Evolutionary conservation across 1,140 invertebrate genomes (phyloP).

Genomic region (Homalodisca vitripennis): DNA sequence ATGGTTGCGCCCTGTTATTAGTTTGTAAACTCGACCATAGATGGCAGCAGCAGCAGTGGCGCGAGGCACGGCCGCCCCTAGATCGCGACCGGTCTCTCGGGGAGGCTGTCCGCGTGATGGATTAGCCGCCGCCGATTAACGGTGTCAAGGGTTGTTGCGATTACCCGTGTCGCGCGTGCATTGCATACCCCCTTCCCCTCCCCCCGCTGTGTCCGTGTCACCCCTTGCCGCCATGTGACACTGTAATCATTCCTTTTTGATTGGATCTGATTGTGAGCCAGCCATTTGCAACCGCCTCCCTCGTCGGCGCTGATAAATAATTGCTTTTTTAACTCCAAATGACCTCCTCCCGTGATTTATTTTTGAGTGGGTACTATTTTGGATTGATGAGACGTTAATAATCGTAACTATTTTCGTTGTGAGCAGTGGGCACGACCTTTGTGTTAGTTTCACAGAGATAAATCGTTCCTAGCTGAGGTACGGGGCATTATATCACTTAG

Average conservation of each 20-base stretch:
- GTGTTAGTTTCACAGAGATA: too few species aligned
- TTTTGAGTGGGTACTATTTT: background rate
- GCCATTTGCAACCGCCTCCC: background rate
- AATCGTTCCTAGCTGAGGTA: too few species aligned
- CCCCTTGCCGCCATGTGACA: background rate
- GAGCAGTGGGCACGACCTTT: too few species aligned
- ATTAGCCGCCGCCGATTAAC: slow-evolving; percentile 15
- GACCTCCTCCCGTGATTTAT: slow-evolving; percentile 9
- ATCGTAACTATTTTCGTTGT: too few species aligned
- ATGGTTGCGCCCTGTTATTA: too few species aligned
- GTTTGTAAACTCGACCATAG: too few species aligned
- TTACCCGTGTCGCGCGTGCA: background rate
- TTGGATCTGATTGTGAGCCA: slow-evolving; percentile 13
- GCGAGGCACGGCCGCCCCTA: too few species aligned
- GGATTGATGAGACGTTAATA: slow-evolving; percentile 2
- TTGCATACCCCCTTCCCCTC: slow-evolving; percentile 5
- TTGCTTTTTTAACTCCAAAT: slow-evolving; percentile 9
- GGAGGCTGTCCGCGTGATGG: slow-evolving; percentile 19
- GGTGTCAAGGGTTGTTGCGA: slow-evolving; percentile 17
- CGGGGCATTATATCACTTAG: too few species aligned
- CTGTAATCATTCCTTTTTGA: slow-evolving; percentile 21
- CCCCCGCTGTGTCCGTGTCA: background rate
- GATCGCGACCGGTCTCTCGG: background rate
- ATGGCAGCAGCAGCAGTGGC: too few species aligned
- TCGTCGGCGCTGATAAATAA: slow-evolving; percentile 8